phyloP scores from a whole-genome alignment of 2,113 vertebrate genomes.

The Myotis brandtii region DNA sequence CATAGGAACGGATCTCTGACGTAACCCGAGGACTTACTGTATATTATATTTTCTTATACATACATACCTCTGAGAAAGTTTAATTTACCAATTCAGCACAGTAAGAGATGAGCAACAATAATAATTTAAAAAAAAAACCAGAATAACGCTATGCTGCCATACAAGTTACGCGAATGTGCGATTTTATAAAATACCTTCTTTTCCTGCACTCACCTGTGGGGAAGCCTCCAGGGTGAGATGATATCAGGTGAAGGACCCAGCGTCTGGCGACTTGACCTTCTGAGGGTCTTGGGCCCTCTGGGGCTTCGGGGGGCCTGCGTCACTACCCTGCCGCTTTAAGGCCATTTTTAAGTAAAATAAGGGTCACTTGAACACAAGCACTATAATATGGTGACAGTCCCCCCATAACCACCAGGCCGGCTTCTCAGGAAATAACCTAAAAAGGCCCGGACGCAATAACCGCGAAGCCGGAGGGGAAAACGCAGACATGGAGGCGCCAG shows the following conservation, averaged over 20 bases:
- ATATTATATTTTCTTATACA: rapidly evolving
- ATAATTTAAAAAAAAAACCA: not conserved
- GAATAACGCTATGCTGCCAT: rapidly evolving
- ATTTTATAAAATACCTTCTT: rapidly evolving
- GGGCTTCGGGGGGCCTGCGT: rapidly evolving
- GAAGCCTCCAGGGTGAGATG: not conserved
- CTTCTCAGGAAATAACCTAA: not conserved
- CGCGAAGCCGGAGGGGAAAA: not conserved
- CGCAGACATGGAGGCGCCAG: not conserved
- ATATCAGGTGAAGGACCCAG: rapidly evolving
- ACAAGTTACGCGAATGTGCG: rapidly evolving
- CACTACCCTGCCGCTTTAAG: rapidly evolving
- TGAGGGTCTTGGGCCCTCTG: rapidly evolving
- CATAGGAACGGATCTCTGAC: too few relatives aligned
- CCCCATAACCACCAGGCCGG: rapidly evolving
- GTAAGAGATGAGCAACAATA: not conserved
- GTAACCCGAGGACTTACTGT: too few relatives aligned
- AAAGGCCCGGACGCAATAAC: rapidly evolving
- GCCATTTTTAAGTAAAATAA: not conserved
- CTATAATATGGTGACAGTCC: rapidly evolving
- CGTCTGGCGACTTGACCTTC: rapidly evolving
- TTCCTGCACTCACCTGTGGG: not conserved
- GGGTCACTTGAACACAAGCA: not conserved
- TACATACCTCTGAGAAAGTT: not conserved
- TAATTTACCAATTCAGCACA: too few relatives aligned